Base-by-base conservation (phyloP, 2,888 invertebrate genomes). In the Trisateles emortualis region DNA sequence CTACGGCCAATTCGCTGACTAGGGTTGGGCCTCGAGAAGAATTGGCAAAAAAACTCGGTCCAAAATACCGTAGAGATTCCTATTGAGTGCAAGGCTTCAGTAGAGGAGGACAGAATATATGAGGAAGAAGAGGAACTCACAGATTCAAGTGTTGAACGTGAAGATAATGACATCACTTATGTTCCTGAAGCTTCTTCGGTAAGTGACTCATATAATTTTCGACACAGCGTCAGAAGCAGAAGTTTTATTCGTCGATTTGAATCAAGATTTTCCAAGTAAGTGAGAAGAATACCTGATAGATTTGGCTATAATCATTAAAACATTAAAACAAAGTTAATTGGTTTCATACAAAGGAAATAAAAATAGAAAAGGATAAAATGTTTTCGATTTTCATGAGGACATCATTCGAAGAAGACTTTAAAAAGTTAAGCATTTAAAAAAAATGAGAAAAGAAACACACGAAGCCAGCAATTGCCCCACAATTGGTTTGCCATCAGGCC, bases 391-490 rank as follows among this genome's bases (percentile, higher is more conserved):
- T 47, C 19, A 47, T 47, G 46, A 38, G 30, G 38, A 13, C 46
- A 36, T 47, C 46, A 16, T 47, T 38, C 10, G 39, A 47, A 11
- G 46, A 47, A 17, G 46, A 47, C 16, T 47, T 30, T 30, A 47
- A 47, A 26, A 38, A 47, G 22, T 39, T 47, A 22, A n/a, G 9
- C 13, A 62, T 57, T 55, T 67, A 50, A 36, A 42, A 43, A 50
- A 44, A 35, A 32, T n/a, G 3, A 32, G n/a, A 32, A n/a, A 11
- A 32, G 30, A 32, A n/a, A 11, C n/a, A n/a, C 30, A 19, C 11
- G 11, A 10, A n/a, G n/a, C 32, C 41, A 33, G 47, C n/a, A n/a
- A n/a, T n/a, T n/a, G n/a, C n/a, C n/a, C n/a, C n/a, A n/a, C n/a
- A n/a, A n/a, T 52, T 10, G 41, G 22, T 42, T 52, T 52, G 19